Base-by-base conservation (phyloP, 2,113 vertebrate genomes). In the Bostrychus sinensis region DNA sequence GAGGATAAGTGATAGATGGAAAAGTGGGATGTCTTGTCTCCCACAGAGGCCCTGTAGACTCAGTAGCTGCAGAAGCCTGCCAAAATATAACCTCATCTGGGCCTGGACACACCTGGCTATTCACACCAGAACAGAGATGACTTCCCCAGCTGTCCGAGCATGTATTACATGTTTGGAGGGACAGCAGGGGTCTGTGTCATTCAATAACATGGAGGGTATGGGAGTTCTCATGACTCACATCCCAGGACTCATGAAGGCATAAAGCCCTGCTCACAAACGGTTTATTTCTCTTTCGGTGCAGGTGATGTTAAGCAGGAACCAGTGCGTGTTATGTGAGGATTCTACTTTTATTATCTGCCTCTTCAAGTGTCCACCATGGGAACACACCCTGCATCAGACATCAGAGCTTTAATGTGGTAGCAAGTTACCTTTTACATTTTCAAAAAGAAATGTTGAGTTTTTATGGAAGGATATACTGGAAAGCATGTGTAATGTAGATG, bases 1-100 rank as follows among this genome's bases (percentile, higher is more conserved):
- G 36, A 30, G 51, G 62, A 86, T 83, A 79, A 87, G 66, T 80
- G 86, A 88, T 80, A 66, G 82, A 59, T 75, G 81, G 75, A 84
- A 80, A 83, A 77, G 68, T 77, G 72, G 85, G 76, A 71, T 81
- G 77, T 79, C 62, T 70, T 68, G 70, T 71, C 72, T 66, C 84
- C 80, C 53, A 62, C 72, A 61, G 68, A 81, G 81, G 68, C 77
- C 83, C 71, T 51, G 81, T 51, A 81, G 83, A 86, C 85, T 81
- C 80, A 51, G 86, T 89, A 89, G 87, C 78, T 84, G 56, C 68
- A 72, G 32, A 41, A 46, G 58, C 45, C 82, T 88, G 88, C 88
- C 88, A 90, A 84, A 83, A 84, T 67, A 84, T 87, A 88, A 88
- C 84, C 82, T 90, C 86, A 87, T 87, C 83, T 73, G 77, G 73